Evolutionary conservation across 2,888 invertebrate genomes (phyloP).

Genomic region (Drosophila paramelanica): DNA sequence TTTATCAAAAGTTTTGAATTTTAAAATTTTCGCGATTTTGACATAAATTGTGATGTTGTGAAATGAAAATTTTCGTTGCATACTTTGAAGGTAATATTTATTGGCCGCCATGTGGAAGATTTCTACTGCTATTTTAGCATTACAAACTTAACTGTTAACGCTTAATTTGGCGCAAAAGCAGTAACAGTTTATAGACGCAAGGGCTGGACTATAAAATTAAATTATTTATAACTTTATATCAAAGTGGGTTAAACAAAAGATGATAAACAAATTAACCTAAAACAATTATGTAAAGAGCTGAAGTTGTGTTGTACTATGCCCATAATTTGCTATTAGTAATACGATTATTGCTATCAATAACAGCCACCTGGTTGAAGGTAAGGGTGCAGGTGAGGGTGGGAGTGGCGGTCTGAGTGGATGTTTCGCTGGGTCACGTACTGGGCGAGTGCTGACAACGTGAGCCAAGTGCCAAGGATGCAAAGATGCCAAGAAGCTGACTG

Average conservation of each 20-base stretch:
- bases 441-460: constrained; percentile 59
- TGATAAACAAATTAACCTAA: neutral
- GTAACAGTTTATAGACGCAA: no score
- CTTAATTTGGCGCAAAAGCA: no score
- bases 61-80: no score
- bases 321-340: constrained; percentile 59
- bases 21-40: no score
- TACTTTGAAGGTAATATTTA: no score
- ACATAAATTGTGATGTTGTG: no score
- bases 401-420: neutral
- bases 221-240: neutral
- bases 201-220: no score
- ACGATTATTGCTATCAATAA: constrained; percentile 59
- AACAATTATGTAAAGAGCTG: neutral
- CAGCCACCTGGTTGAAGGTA: constrained; percentile 27
- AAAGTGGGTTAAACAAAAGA: neutral
- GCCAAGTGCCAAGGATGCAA: constrained; percentile 39
- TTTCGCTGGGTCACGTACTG: constrained; percentile 60
- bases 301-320: neutral
- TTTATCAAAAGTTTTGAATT: no score
- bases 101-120: no score
- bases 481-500: constrained; percentile 29
- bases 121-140: no score
- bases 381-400: neutral
- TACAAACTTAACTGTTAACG: no score